Conservation (phyloP, 2,888 invertebrate species). For the Pachliopta kotzebuea region DNA sequence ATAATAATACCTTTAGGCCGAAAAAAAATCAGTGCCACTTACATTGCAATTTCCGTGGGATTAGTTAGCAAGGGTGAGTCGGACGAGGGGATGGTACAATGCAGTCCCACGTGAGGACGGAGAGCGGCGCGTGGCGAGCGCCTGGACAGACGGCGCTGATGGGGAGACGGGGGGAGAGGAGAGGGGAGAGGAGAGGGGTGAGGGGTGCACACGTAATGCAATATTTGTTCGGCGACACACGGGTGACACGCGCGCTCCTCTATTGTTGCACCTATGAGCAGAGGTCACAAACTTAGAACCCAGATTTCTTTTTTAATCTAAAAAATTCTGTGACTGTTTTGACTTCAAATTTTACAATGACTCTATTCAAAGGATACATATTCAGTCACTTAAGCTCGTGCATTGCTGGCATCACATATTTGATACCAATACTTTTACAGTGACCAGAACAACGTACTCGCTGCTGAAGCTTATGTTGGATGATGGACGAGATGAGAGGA, state of each 20-base stretch:
- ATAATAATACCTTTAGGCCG: constrained; percentile 32
- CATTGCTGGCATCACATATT: too few relatives aligned
- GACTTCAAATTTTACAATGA: too few relatives aligned
- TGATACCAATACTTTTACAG: too few relatives aligned
- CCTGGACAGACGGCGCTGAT: constrained; percentile 43
- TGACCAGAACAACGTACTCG: too few relatives aligned
- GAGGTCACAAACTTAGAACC: constrained; percentile 49
- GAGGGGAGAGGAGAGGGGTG: constrained; percentile 32
- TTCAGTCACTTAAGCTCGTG: too few relatives aligned
- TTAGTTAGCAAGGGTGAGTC: constrained; percentile 66
- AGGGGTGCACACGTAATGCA: constrained; percentile 55
- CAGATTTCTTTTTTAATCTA: constrained; percentile 3
- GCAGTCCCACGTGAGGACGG: constrained; percentile 47
- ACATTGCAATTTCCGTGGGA: constrained; percentile 59
- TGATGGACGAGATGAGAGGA: too few relatives aligned
- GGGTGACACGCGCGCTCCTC: constrained; percentile 67
- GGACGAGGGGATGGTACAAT: constrained; percentile 61
- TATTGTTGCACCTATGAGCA: constrained; percentile 66
- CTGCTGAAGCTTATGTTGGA: too few relatives aligned
- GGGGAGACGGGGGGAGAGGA: constrained; percentile 26
- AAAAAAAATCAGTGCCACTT: constrained; percentile 55
- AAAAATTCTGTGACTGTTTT: too few relatives aligned
- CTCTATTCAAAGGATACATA: too few relatives aligned
- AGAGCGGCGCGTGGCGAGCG: constrained; percentile 44
- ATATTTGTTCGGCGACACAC: constrained; percentile 77